Base-by-base conservation (phyloP, 2,113 vertebrate species). In the Odontophorus gujanensis region DNA sequence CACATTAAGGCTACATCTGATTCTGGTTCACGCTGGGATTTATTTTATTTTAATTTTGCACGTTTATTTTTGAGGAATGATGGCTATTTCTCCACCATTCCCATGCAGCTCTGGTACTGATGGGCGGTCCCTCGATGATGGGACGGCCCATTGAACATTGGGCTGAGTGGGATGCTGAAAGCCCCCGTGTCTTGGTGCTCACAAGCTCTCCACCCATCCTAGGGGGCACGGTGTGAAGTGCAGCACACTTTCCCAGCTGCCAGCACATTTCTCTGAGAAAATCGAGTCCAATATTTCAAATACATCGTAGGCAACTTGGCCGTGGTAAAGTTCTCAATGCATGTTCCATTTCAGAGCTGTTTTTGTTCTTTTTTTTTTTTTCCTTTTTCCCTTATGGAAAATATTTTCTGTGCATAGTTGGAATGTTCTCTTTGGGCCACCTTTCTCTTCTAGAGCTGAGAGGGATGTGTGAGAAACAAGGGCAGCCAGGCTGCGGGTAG, bases 131-230 rank as follows among this genome's bases (percentile, higher is more conserved):
- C 68, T 75, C 10, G 3, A 42, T 1, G 1, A 9, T 0, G 8
- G 69, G 67, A 26, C 65, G 55, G 6, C 79, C 53, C 66, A 4
- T 13, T 32, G 87, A 32, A 57, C 0, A 20, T 51, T 77, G 74
- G 78, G 76, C 55, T 80, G 57, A 25, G 76, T 34, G 57, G 80
- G 43, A 50, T 80, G 59, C 85, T 68, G 55, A 63, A 36, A 61
- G 30, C 74, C 69, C 42, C 42, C 63, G 34, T 7, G 65, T 55
- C 62, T 34, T 18, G 87, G 85, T 95, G 84, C 93, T 95, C 42
- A 11, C 8, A 3, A 71, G 89, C 63, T 95, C 92, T 38, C 32
- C 25, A 15, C 11, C 45, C 10, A 11, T 62, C 0, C 2, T 1
- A 6, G 36, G 34, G 40, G 15, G 36, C n/a, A 3, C 73, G 58